Percentiles rank a stretch among this genome's conserved stretches.
These are phyloP conservation scores for Pelodiscus sinensis DNA, from an alignment of 2,113 vertebrate genomes.

Conservation along the genomic window DNA sequence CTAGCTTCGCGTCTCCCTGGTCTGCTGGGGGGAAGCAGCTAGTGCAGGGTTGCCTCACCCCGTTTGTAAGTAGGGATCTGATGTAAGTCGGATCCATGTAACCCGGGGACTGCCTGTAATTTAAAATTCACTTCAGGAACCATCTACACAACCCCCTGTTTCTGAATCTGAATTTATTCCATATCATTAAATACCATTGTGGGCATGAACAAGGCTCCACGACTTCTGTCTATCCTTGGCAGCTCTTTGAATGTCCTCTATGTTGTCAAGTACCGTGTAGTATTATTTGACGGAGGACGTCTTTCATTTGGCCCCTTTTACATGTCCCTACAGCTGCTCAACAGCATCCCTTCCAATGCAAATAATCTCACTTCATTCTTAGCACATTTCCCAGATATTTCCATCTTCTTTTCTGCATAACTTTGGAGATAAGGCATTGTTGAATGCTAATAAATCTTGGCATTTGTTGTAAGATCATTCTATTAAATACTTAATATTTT, in stretches of 20 bases:
- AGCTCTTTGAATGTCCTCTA: background rate
- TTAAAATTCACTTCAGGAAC: slow-evolving; percentile 14
- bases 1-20: too few species aligned
- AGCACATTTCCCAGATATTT: background rate
- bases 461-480: background rate
- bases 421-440: background rate
- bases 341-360: background rate
- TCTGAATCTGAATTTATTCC: background rate
- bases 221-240: background rate
- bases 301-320: background rate
- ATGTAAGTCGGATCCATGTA: too few species aligned
- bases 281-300: background rate
- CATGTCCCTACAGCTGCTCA: background rate
- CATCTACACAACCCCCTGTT: background rate
- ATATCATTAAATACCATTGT: background rate
- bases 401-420: background rate
- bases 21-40: too few species aligned
- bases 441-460: background rate
- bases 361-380: background rate
- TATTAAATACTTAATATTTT: background rate
- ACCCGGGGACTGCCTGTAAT: too few species aligned
- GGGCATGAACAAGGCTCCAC: background rate
- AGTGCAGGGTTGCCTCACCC: too few species aligned
- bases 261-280: background rate
- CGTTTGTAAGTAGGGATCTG: too few species aligned